phyloP scores from a whole-genome alignment of 2,113 vertebrate species.

The Agelaius phoeniceus region DNA sequence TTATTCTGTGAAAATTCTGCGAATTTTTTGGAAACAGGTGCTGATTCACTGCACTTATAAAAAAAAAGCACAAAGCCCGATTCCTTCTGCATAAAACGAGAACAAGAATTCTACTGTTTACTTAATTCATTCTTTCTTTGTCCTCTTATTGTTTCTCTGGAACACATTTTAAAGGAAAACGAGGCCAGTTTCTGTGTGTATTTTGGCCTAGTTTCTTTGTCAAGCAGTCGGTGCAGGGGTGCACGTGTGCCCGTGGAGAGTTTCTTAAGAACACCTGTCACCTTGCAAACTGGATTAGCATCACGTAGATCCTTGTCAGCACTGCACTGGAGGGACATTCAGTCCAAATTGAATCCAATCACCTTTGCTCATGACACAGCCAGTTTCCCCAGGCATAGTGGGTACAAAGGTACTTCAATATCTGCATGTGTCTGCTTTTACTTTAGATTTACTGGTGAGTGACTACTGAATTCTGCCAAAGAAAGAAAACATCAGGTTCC shows the following conservation, averaged over 20 bases:
- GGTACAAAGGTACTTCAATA: not conserved
- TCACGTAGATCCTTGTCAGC: not conserved
- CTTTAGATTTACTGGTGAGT: constrained; percentile 46
- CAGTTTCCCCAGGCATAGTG: not conserved
- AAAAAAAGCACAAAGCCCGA: fast-evolving
- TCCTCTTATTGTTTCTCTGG: not conserved
- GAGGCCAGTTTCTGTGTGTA: not conserved
- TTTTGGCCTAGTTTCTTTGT: not conserved
- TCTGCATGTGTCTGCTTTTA: not conserved
- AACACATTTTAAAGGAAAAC: not conserved
- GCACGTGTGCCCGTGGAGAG: fast-evolving
- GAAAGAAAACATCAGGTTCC: constrained; percentile 51
- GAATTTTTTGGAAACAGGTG: not conserved
- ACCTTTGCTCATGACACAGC: not conserved
- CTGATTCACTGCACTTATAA: not conserved
- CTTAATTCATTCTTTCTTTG: not conserved
- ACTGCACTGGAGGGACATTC: not conserved
- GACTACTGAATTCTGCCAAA: constrained; percentile 47
- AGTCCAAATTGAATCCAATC: not conserved
- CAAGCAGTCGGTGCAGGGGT: not conserved
- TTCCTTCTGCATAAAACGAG: not conserved
- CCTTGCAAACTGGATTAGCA: not conserved
- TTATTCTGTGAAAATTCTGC: not conserved
- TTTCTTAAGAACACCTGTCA: not conserved
- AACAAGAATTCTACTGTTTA: not conserved